These are phyloP conservation scores for Thomomys bottae DNA, from an alignment of 2,113 vertebrate genomes.

Conservation along the genomic window DNA sequence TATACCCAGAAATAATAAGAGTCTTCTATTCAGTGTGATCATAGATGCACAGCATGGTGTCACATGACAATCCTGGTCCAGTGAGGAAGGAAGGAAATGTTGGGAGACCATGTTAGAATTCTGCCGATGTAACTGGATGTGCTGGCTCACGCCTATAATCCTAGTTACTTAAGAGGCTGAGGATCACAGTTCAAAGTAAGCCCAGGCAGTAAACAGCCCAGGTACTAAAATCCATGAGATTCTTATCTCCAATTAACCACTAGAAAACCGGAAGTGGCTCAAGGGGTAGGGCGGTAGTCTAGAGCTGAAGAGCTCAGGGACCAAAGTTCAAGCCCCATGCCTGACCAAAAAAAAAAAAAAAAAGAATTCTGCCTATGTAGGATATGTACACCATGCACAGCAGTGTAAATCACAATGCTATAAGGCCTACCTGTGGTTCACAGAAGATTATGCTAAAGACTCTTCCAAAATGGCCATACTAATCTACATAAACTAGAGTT, in stretches of 20 bases:
- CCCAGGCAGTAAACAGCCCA: too few species aligned
- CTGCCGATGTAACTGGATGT: not conserved
- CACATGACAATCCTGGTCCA: not conserved
- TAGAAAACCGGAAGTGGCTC: too few species aligned
- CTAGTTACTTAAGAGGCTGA: too few species aligned
- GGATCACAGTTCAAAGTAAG: too few species aligned
- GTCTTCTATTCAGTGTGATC: not conserved
- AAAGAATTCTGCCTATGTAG: not conserved
- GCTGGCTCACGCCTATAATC: too few species aligned
- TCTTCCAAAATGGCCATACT: not conserved
- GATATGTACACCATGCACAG: not conserved
- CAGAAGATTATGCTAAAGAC: not conserved
- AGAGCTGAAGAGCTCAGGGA: too few species aligned
- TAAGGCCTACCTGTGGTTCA: not conserved
- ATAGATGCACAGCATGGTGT: not conserved
- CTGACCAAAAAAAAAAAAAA: too few species aligned
- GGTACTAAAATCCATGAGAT: too few species aligned
- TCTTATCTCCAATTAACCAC: too few species aligned
- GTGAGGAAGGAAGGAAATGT: not conserved
- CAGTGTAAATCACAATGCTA: not conserved
- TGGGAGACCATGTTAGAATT: not conserved
- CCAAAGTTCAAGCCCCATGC: too few species aligned
- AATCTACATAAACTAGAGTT: not conserved
- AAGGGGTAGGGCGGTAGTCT: too few species aligned
- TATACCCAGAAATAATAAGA: too few species aligned